Conservation (phyloP, 2,888 invertebrate genomes). For the Agrilus mali region DNA sequence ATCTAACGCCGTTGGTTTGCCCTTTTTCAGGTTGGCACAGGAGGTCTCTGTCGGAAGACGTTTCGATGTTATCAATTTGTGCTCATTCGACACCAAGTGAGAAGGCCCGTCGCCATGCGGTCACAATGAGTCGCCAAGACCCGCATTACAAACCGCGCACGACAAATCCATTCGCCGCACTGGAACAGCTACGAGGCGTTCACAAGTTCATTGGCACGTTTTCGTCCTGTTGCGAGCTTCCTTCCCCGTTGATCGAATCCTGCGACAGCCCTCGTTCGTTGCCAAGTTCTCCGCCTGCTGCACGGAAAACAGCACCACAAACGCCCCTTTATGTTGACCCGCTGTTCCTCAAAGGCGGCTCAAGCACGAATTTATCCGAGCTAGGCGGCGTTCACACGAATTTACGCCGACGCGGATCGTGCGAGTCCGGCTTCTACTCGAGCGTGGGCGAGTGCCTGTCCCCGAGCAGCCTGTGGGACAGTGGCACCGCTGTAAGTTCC, state of each 20-base stretch:
- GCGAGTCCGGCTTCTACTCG: conserved; percentile 83
- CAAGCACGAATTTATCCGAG: conserved; percentile 30
- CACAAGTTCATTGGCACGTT: conserved; percentile 72
- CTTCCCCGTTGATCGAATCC: conserved; percentile 47
- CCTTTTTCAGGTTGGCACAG: conserved; percentile 47
- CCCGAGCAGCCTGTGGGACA: conserved; percentile 37
- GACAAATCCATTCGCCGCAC: conserved; percentile 60
- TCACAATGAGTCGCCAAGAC: conserved; percentile 75
- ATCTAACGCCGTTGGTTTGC: conserved; percentile 3
- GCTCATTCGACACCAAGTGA: conserved; percentile 55
- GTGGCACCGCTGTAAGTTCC: conserved; percentile 44
- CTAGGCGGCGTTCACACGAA: conserved; percentile 20
- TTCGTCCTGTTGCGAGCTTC: conserved; percentile 66
- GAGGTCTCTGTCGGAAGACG: conserved; percentile 62
- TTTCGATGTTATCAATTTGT: conserved; percentile 45
- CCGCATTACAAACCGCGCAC: conserved; percentile 63
- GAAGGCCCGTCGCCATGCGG: conserved; percentile 59
- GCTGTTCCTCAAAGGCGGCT: conserved; percentile 26
- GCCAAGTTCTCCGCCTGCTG: conserved; percentile 38
- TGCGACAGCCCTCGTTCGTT: conserved; percentile 35
- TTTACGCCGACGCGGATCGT: conserved; percentile 65
- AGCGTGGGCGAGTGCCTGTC: conserved; percentile 52
- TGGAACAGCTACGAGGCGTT: conserved; percentile 67
- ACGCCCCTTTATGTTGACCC: conserved; percentile 44
- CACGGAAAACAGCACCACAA: conserved; percentile 25